Conservation (phyloP, 2,113 vertebrate species). For the Triplophysa siluroides region DNA sequence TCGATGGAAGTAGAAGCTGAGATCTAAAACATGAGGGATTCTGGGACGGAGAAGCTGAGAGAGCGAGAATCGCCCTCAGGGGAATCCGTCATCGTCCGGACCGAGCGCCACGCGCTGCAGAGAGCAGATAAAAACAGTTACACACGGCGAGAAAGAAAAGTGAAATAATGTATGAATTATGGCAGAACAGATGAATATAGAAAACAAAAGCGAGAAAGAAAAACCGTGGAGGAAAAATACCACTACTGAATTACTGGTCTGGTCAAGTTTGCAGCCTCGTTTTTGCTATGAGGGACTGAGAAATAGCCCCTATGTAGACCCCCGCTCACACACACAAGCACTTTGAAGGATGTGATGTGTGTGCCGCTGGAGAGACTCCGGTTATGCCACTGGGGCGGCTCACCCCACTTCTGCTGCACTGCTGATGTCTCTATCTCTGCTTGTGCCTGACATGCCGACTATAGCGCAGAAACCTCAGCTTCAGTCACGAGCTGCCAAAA, state of each 20-base stretch:
- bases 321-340: background rate
- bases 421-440: slow-evolving; percentile 38
- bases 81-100: slow-evolving; percentile 94
- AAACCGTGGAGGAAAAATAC: background rate
- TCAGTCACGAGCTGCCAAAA: background rate
- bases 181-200: background rate
- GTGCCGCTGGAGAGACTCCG: background rate
- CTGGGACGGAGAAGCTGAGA: slow-evolving; percentile 57
- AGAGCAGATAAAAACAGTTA: slow-evolving; percentile 73
- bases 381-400: slow-evolving; percentile 22
- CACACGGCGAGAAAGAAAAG: background rate
- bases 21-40: slow-evolving; percentile 49
- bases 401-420: background rate
- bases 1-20: slow-evolving; percentile 51
- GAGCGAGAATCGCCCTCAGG: slow-evolving; percentile 77
- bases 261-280: too few species aligned
- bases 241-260: too few species aligned
- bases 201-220: slow-evolving; percentile 6
- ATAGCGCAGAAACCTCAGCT: slow-evolving; percentile 4
- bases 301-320: slow-evolving; percentile 14
- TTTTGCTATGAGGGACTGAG: slow-evolving; percentile 5
- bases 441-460: slow-evolving; percentile 27
- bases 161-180: background rate
- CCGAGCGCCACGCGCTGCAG: slow-evolving; percentile 94
- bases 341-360: background rate